phyloP scores from a whole-genome alignment of 2,888 invertebrate genomes.

The Cantharis lateralis region DNA sequence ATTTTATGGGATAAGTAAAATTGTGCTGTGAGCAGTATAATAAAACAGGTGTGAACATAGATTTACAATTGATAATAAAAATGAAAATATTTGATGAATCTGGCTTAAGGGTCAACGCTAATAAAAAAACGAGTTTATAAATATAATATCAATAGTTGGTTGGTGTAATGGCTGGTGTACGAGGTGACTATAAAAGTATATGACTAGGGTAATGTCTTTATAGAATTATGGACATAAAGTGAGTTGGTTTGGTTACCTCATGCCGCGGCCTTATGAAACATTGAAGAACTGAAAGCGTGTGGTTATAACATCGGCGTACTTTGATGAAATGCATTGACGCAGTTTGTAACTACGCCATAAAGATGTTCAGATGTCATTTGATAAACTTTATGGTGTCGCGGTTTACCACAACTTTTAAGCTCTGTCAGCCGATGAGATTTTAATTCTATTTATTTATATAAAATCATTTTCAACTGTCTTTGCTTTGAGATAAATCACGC shows the following conservation, averaged over 20 bases:
- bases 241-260: constrained; percentile 38
- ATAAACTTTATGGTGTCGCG: constrained; percentile 50
- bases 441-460: background rate
- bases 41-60: constrained; percentile 24
- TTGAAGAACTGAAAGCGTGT: constrained; percentile 42
- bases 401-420: constrained; percentile 42
- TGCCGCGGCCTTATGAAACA: constrained; percentile 43
- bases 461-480: background rate
- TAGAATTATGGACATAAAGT: constrained; percentile 39
- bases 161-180: constrained; percentile 17
- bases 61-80: constrained; percentile 26
- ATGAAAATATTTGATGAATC: constrained; percentile 16
- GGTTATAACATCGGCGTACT: constrained; percentile 42
- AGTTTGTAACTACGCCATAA: constrained; percentile 51
- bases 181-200: constrained; percentile 43
- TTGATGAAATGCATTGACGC: constrained; percentile 49
- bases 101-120: constrained; percentile 12
- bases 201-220: constrained; percentile 43
- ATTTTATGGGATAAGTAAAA: background rate
- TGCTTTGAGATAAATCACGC: background rate
- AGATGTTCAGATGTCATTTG: constrained; percentile 50
- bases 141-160: constrained; percentile 39
- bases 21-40: constrained; percentile 11
- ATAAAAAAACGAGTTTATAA: constrained; percentile 26
- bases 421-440: background rate